Percentiles rank a stretch among this genome's conserved stretches.
Evolutionary conservation across 2,797 vertebrate species (phyloP).

Genomic region (Apogon talboti): DNA sequence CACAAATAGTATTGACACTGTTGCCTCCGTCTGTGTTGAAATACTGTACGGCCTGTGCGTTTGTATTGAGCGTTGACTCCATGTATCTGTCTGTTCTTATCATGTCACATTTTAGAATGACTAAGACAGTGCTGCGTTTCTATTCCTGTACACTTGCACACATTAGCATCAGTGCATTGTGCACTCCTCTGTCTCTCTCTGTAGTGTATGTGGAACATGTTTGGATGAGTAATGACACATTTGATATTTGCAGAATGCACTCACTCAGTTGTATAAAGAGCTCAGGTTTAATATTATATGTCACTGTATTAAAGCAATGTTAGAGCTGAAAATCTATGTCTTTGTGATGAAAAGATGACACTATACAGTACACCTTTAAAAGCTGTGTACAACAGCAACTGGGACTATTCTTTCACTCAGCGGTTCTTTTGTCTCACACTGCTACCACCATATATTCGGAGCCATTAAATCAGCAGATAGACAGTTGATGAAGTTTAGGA

Average conservation of each 20-base stretch:
- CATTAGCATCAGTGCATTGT: slow-evolving; percentile 65
- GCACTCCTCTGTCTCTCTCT: slow-evolving; percentile 55
- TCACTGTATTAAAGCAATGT: slow-evolving; percentile 24
- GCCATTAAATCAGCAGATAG: background rate
- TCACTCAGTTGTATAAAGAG: slow-evolving; percentile 27
- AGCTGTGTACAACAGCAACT: slow-evolving; percentile 10
- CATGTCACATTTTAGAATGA: slow-evolving; percentile 68
- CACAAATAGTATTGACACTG: slow-evolving; percentile 55
- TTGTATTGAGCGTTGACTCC: slow-evolving; percentile 66
- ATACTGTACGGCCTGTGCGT: slow-evolving; percentile 57
- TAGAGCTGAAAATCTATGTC: slow-evolving; percentile 2
- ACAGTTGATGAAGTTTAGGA: background rate
- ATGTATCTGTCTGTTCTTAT: slow-evolving; percentile 69
- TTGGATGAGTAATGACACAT: slow-evolving; percentile 56
- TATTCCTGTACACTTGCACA: slow-evolving; percentile 63
- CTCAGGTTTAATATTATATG: slow-evolving; percentile 45
- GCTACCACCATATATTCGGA: background rate
- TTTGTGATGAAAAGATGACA: slow-evolving; percentile 12
- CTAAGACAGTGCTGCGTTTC: slow-evolving; percentile 59
- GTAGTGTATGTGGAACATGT: slow-evolving; percentile 38
- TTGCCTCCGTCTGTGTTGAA: slow-evolving; percentile 43
- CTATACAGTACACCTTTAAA: background rate
- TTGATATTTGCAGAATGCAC: slow-evolving; percentile 48
- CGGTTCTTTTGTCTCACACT: background rate
- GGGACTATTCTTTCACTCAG: background rate